phyloP scores from a whole-genome alignment of 2,113 vertebrate species.

The Boleophthalmus pectinirostris region DNA sequence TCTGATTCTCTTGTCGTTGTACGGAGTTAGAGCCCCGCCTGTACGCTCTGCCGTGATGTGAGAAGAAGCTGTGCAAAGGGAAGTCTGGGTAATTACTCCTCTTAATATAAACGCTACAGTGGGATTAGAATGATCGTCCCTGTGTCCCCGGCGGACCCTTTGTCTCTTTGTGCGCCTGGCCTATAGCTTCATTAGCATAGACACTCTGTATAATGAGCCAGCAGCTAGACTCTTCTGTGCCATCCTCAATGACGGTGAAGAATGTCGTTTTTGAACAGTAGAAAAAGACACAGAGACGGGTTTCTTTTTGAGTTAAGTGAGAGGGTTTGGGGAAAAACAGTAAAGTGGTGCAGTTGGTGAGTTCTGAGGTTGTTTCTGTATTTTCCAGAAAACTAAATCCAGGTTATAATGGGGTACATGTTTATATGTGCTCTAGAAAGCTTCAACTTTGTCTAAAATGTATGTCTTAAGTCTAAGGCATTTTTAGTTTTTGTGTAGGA shows the following conservation, averaged over 20 bases:
- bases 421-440: too few species aligned
- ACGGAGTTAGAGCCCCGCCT: constrained; percentile 25
- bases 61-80: constrained; percentile 28
- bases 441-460: too few species aligned
- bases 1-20: background rate
- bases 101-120: constrained; percentile 53
- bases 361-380: too few species aligned
- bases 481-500: too few species aligned
- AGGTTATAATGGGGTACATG: too few species aligned
- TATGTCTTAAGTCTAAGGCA: too few species aligned
- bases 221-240: background rate
- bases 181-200: constrained; percentile 3
- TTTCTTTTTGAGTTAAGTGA: background rate
- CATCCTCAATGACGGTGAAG: background rate
- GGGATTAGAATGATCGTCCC: constrained; percentile 44
- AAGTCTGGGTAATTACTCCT: constrained; percentile 49
- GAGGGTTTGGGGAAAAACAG: background rate
- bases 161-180: background rate
- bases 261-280: background rate
- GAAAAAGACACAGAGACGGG: background rate
- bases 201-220: background rate
- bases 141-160: constrained; percentile 4
- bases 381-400: too few species aligned
- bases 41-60: constrained; percentile 1
- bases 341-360: too few species aligned